Percentiles rank a stretch among this genome's conserved stretches.
These are phyloP conservation scores for Allacma fusca DNA, from an alignment of 2,888 invertebrate species.

Conservation along the genomic window DNA sequence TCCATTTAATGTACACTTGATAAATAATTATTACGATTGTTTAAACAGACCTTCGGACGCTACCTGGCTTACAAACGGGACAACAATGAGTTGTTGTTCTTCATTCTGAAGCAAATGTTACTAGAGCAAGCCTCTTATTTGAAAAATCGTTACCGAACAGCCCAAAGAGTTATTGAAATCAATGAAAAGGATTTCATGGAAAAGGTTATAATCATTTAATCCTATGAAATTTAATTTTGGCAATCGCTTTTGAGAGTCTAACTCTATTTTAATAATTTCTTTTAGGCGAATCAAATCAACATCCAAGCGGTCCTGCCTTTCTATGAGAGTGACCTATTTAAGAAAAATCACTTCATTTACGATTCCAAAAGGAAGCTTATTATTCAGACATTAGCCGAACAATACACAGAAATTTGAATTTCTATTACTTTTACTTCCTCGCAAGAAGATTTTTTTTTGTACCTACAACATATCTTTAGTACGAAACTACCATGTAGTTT, in stretches of 20 bases:
- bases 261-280: constrained; percentile 62
- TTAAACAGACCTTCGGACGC: constrained; percentile 75
- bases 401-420: constrained; percentile 18
- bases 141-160: constrained; percentile 65
- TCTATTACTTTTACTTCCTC: not conserved
- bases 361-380: constrained; percentile 86
- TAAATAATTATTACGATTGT: not conserved
- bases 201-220: constrained; percentile 67
- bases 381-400: constrained; percentile 72
- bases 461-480: too few species aligned
- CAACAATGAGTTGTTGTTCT: constrained; percentile 94
- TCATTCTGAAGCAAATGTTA: constrained; percentile 90
- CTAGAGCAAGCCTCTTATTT: constrained; percentile 87
- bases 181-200: constrained; percentile 83
- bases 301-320: constrained; percentile 88
- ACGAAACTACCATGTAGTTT: too few species aligned
- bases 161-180: constrained; percentile 76
- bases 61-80: constrained; percentile 94
- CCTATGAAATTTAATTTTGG: not conserved
- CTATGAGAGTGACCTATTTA: constrained; percentile 89
- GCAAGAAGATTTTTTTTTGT: not conserved
- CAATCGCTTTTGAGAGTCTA: not conserved
- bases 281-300: constrained; percentile 89
- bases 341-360: constrained; percentile 84
- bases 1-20: too few species aligned